Evolutionary conservation across 2,888 invertebrate genomes (phyloP), one percentile per base, ranked within the genome.

Genomic region (Napeogenes sylphis): DNA sequence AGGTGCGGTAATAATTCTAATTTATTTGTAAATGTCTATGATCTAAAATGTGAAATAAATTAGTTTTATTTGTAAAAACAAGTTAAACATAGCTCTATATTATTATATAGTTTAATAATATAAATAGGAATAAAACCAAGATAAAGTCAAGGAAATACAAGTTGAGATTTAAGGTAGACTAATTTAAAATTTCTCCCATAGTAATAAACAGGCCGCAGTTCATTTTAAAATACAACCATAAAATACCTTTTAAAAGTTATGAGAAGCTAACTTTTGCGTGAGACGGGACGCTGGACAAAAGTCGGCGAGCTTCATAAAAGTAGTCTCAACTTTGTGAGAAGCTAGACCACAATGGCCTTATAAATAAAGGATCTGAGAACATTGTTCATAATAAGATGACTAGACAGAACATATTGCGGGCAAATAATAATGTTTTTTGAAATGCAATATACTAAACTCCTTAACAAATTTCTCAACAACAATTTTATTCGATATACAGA

Each of bases 261-360:
- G 45, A 60, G 55, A 60, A 55, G 55, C 55, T 59, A 59, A 59
- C 46, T 59, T 59, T 55, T 35, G 55, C 59, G 51, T 51, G 51
- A 51, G 30, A 51, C 30, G 51, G 13, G 35, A 59, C 55, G 46
- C 51, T 58, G 38, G 53, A 38, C 30, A 62, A 63, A 63, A 60
- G 57, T 60, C 51, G 30, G 53, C 10, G 45, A 51, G 42, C 51
- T 58, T 55, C 53, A 63, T 58, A 60, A 56, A 58, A 63, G 47
- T 62, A 59, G 55, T 55, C 45, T 21, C 45, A 59, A 45, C 30
- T 63, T 56, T 30, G 30, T 55, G 38, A 59, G 35, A 51, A 59
- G 55, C 51, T 63, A 45, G 59, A 63, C 56, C 59, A 63, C 59
- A 63, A 63, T 59, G 35, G 45, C 32, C 55, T 62, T 56, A 51